Evolutionary conservation across 2,113 vertebrate species (phyloP).

Genomic region (Anguilla japonica): DNA sequence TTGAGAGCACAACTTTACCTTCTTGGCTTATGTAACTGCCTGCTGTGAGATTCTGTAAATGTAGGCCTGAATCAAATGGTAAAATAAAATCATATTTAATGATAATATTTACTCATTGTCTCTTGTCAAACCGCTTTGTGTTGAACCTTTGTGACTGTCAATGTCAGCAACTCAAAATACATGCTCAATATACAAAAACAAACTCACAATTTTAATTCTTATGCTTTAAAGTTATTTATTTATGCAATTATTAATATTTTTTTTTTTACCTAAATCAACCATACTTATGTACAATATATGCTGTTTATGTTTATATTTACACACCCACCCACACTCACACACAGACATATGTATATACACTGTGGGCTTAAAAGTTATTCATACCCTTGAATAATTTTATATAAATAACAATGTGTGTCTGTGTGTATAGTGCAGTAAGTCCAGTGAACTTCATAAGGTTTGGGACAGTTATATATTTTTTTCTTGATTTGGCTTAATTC

Average conservation of each 20-base stretch:
- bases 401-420: constrained; percentile 42
- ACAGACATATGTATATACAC: neutral
- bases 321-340: constrained; percentile 20
- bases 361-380: neutral
- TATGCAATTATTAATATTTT: constrained; percentile 42
- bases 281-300: constrained; percentile 46
- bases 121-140: no score
- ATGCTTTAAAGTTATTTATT: constrained; percentile 44
- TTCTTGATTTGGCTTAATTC: no score
- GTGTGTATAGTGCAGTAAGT: neutral
- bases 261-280: constrained; percentile 36
- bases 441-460: no score
- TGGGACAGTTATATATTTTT: no score
- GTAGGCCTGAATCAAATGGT: no score
- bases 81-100: no score
- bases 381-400: neutral
- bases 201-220: neutral
- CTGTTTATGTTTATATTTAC: constrained; percentile 48
- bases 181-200: neutral
- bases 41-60: no score
- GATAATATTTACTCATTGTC: no score
- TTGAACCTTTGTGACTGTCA: no score
- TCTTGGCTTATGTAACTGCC: no score
- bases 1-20: no score
- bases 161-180: no score